A percentile compares a stretch with the other conserved stretches of the same genome.
These are phyloP conservation scores for Polymixis lichenea DNA, from an alignment of 2,888 invertebrate genomes.

Conservation along the genomic window DNA sequence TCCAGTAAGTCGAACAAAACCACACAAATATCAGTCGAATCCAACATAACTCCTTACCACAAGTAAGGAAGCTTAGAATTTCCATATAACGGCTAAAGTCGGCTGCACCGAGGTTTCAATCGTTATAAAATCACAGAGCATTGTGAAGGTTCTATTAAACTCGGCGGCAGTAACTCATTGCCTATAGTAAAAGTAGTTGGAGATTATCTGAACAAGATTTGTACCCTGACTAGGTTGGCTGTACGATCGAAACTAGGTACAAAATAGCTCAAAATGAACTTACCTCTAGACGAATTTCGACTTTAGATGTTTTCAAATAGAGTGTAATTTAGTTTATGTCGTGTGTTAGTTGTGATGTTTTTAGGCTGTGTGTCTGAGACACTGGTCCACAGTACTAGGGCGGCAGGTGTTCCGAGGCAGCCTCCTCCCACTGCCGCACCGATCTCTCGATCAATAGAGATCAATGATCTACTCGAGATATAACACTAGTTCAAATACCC, in stretches of 20 bases:
- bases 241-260: slow-evolving; percentile 45
- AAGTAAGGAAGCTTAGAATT: slow-evolving; percentile 53
- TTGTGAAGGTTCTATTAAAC: slow-evolving; percentile 80
- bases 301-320: slow-evolving; percentile 70
- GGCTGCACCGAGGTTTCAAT: slow-evolving; percentile 65
- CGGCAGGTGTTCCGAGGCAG: slow-evolving; percentile 88
- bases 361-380: slow-evolving; percentile 65
- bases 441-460: slow-evolving; percentile 82
- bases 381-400: slow-evolving; percentile 88
- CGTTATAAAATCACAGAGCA: slow-evolving; percentile 75
- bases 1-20: slow-evolving; percentile 25
- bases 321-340: slow-evolving; percentile 70
- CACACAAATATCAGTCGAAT: slow-evolving; percentile 47
- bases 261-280: slow-evolving; percentile 53
- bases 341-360: slow-evolving; percentile 67
- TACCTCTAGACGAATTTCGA: slow-evolving; percentile 56
- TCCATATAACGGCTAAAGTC: slow-evolving; percentile 62
- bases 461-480: slow-evolving; percentile 89
- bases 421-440: slow-evolving; percentile 89
- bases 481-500: slow-evolving; percentile 76
- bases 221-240: slow-evolving; percentile 86
- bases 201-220: slow-evolving; percentile 88
- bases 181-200: slow-evolving; percentile 84
- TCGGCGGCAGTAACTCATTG: slow-evolving; percentile 77
- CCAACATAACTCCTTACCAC: slow-evolving; percentile 40